phyloP scores from a whole-genome alignment of 2,797 vertebrate species.

The Agapornis canus region DNA sequence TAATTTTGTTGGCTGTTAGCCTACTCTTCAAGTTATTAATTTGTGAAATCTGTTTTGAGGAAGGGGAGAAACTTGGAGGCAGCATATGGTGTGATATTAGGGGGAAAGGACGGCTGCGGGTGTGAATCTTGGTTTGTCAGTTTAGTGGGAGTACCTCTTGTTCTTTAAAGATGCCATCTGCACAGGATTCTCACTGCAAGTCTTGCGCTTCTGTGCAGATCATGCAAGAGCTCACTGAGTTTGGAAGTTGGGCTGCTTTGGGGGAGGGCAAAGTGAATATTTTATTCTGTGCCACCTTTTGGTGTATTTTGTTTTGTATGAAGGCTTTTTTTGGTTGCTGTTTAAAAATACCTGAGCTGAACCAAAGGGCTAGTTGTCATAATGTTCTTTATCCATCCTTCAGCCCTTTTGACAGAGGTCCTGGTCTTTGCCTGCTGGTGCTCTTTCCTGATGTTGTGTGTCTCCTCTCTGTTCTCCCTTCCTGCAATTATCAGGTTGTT shows the following conservation, averaged over 20 bases:
- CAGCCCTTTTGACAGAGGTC: background rate
- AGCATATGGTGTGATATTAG: slow-evolving; percentile 71
- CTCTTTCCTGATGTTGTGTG: background rate
- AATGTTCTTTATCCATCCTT: background rate
- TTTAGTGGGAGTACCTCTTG: slow-evolving; percentile 69
- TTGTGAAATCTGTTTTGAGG: slow-evolving; percentile 62
- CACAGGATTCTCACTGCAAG: slow-evolving; percentile 49
- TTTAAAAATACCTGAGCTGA: background rate
- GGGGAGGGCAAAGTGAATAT: slow-evolving; percentile 43
- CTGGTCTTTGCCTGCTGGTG: background rate
- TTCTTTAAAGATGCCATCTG: slow-evolving; percentile 67
- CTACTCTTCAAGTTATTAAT: slow-evolving; percentile 52
- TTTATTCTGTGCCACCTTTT: slow-evolving; percentile 28
- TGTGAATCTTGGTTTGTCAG: slow-evolving; percentile 68
- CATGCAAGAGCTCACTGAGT: slow-evolving; percentile 1
- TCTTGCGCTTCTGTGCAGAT: slow-evolving; percentile 25
- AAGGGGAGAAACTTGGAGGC: slow-evolving; percentile 57
- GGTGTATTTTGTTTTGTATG: background rate
- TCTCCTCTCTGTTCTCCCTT: background rate
- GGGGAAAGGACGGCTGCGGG: slow-evolving; percentile 57
- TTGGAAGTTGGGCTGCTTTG: slow-evolving; percentile 37
- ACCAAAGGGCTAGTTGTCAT: background rate
- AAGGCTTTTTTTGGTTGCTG: background rate
- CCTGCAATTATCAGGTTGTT: background rate
- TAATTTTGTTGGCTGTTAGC: slow-evolving; percentile 15